Percentiles rank a stretch among this genome's conserved stretches.
phyloP scores from a whole-genome alignment of 2,888 invertebrate species.

The Synanthedon vespiformis region DNA sequence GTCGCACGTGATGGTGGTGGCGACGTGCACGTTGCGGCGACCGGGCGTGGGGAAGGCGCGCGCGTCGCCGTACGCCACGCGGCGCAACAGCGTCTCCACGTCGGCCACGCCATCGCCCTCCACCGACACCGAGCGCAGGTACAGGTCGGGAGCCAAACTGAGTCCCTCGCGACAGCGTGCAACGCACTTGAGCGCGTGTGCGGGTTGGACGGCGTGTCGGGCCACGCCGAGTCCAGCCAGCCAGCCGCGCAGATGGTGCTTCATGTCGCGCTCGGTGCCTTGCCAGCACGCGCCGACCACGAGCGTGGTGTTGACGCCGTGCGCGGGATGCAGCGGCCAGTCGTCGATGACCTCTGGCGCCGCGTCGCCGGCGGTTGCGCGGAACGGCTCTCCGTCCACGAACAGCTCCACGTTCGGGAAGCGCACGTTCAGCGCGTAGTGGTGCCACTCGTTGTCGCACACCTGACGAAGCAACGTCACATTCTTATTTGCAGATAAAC shows the following conservation, averaged over 20 bases:
- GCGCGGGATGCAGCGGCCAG: conserved; percentile 97
- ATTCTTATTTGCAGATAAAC: no score
- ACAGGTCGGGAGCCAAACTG: conserved; percentile 17
- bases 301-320: conserved; percentile 92
- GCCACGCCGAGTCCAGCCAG: conserved; percentile 87
- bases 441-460: conserved; percentile 99
- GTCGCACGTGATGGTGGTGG: conserved; percentile 85
- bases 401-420: conserved; percentile 91
- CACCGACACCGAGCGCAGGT: conserved; percentile 89
- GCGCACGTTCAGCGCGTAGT: conserved; percentile 93
- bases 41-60: conserved; percentile 96
- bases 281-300: conserved; percentile 99
- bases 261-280: conserved; percentile 90
- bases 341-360: conserved; percentile 99
- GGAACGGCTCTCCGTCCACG: conserved; percentile 85
- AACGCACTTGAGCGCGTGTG: conserved; percentile 80
- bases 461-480: conserved; percentile 56
- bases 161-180: conserved; percentile 87
- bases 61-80: conserved; percentile 92
- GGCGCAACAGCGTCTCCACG: conserved; percentile 85
- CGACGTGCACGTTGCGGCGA: conserved; percentile 84
- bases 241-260: conserved; percentile 91
- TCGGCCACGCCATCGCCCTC: conserved; percentile 92
- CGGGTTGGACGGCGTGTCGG: conserved; percentile 79
- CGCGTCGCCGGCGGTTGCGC: conserved; percentile 66